Base-by-base conservation (phyloP, 2,113 vertebrate species). In the Myanophis thanlyinensis region DNA sequence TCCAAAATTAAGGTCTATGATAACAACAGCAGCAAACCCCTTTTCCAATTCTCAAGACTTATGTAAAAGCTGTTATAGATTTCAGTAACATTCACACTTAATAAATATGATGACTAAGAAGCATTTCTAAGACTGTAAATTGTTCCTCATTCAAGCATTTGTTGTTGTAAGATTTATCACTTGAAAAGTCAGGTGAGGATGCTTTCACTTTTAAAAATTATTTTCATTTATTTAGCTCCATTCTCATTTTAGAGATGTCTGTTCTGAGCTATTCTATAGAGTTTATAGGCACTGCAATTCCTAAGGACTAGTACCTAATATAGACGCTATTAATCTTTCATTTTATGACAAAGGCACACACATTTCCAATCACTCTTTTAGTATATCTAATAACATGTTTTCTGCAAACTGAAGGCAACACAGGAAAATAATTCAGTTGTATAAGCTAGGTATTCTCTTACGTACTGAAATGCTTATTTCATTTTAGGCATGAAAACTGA, bases 81-180 rank as follows among this genome's bases (percentile, higher is more conserved):
- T 92, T 88, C 91, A 88, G 87, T 93, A 93, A 51, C 88, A 87
- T 95, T 93, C 89, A 90, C 2, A 87, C 56, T 85, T 59, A 27
- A 89, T 56, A 44, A 48, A 0, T 0, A 85, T 89, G 49, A 22
- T 90, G 52, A 23, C 85, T 89, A 56, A 88, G 48, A 89, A 88
- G 52, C 3, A 0, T 1, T 94, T 89, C 84, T 62, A 94, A 89
- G 86, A 51, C 88, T 89, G 85, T 91, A 90, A 94, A 91, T 12
- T 52, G 40, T 54, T 12, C 20, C 51, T 53, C 47, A 67, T 62
- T 88, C 87, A 88, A 53, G 27, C 48, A 73, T 67, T 51, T 30
- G 12, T 73, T 49, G 5, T 88, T 35, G 40, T 80, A 88, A 88
- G 47, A 5, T n/a, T 85, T 88, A 27, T 20, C 87, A 56, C 54